Conservation (phyloP, 1,140 invertebrate genomes). For the Schlechtendalia chinensis region DNA sequence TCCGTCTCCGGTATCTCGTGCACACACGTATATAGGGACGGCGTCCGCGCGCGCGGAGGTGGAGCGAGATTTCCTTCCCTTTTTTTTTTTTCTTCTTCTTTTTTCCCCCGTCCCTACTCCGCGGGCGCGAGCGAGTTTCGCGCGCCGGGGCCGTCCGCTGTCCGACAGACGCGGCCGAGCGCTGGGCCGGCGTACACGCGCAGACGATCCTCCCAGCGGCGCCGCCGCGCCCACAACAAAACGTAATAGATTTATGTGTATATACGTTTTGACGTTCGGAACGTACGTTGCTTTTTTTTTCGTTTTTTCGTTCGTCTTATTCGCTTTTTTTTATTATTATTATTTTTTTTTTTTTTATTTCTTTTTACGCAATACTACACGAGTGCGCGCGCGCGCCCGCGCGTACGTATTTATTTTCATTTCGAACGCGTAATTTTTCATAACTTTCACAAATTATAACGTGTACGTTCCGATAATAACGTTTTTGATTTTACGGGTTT, state of each 20-base stretch:
- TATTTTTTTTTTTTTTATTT: background rate
- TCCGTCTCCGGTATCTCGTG: no score
- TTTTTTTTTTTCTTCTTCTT: background rate
- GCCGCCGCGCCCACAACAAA: slow-evolving; percentile 33
- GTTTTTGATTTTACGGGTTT: background rate
- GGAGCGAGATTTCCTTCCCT: slow-evolving; percentile 20
- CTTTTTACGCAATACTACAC: background rate
- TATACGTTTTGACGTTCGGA: no score
- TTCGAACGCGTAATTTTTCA: background rate
- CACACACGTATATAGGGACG: no score
- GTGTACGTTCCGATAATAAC: background rate
- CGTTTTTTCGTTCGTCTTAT: background rate
- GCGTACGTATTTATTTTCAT: background rate
- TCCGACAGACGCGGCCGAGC: slow-evolving; percentile 5
- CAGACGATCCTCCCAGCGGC: slow-evolving; percentile 24
- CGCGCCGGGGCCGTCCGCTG: background rate
- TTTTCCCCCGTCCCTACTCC: background rate
- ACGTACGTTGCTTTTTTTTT: slow-evolving; percentile 2
- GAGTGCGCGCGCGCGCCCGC: no score
- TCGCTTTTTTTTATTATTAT: slow-evolving; percentile 15
- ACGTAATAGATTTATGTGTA: no score
- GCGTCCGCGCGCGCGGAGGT: slow-evolving; percentile 20
- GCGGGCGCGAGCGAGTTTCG: background rate
- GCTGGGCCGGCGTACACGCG: slow-evolving; percentile 33
- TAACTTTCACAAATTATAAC: background rate